Evolutionary conservation across 1,140 invertebrate species (phyloP).

Genomic region (Lepidurus apus): DNA sequence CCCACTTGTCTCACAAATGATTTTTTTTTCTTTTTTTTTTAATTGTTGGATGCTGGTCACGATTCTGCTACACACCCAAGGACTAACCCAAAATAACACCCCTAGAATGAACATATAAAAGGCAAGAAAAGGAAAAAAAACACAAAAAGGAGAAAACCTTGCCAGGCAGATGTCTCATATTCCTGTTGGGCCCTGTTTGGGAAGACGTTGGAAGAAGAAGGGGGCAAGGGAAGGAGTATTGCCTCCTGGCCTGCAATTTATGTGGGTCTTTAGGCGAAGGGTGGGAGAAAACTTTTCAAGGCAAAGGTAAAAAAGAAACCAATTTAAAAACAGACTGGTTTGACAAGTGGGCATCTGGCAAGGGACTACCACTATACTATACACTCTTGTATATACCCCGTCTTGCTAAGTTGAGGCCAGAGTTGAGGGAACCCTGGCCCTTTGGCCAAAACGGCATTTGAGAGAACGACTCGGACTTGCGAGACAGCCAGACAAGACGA

Average conservation of each 20-base stretch:
- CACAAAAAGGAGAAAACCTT: not conserved
- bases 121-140: no score
- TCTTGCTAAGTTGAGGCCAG: not conserved
- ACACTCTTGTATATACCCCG: not conserved
- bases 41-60: no score
- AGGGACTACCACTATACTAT: not conserved
- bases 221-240: not conserved
- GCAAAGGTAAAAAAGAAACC: not conserved
- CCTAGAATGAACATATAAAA: no score
- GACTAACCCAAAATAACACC: no score
- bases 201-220: not conserved
- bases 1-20: no score
- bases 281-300: not conserved
- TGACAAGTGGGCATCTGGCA: slow-evolving; percentile 20
- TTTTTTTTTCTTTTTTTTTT: no score
- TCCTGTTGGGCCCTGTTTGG: not conserved
- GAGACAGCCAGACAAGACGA: slow-evolving; percentile 10
- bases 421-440: not conserved
- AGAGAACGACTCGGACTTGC: not conserved
- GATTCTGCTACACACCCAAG: no score
- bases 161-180: not conserved
- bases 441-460: not conserved
- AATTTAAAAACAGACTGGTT: slow-evolving; percentile 2
- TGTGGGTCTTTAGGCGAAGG: slow-evolving; percentile 17
- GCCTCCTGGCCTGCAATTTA: slow-evolving; percentile 10